Percentiles rank a stretch among this genome's conserved stretches.
Evolutionary conservation across 2,888 invertebrate genomes (phyloP).

Genomic region (Parascotia fuliginaria): DNA sequence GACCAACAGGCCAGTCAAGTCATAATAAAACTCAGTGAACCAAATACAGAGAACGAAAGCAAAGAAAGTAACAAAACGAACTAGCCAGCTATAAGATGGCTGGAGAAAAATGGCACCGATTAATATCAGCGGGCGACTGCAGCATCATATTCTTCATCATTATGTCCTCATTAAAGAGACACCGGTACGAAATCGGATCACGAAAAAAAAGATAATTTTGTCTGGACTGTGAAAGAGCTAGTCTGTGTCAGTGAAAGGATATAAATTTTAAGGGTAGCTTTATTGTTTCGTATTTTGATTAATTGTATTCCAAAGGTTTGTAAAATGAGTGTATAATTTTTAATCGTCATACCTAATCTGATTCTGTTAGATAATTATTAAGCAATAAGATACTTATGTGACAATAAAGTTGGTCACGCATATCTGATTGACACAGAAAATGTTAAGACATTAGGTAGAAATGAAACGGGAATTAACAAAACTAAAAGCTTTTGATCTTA

Average conservation of each 20-base stretch:
- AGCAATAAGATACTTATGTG: too few species aligned
- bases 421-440: too few species aligned
- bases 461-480: too few species aligned
- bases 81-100: constrained; percentile 48
- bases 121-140: constrained; percentile 59
- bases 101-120: constrained; percentile 64
- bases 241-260: neutral
- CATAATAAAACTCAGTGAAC: constrained; percentile 5
- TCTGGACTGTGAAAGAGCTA: constrained; percentile 19
- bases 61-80: constrained; percentile 45
- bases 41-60: constrained; percentile 28
- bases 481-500: too few species aligned
- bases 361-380: too few species aligned
- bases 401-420: too few species aligned
- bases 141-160: constrained; percentile 80
- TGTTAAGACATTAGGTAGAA: too few species aligned
- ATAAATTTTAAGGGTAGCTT: neutral
- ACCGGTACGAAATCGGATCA: constrained; percentile 61
- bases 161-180: constrained; percentile 72
- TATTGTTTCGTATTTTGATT: too few species aligned
- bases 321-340: too few species aligned
- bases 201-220: constrained; percentile 42
- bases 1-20: neutral
- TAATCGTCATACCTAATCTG: too few species aligned
- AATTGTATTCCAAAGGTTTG: too few species aligned